These are phyloP conservation scores for Coregonus suidteri DNA, from an alignment of 2,797 vertebrate genomes.

Conservation along the genomic window DNA sequence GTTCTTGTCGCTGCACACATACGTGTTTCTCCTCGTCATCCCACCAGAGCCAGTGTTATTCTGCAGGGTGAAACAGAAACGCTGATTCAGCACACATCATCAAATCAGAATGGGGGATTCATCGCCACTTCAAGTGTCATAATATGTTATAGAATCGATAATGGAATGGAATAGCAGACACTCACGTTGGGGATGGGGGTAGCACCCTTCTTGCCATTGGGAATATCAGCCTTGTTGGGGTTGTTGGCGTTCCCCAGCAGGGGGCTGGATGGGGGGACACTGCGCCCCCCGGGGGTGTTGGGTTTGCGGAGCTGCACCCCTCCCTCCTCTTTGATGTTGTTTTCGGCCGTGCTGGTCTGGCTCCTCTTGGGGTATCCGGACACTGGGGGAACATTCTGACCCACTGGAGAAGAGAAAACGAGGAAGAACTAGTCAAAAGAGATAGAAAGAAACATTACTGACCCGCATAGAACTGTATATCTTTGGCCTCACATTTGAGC, in stretches of 20 bases:
- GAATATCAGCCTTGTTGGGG: constrained; percentile 98
- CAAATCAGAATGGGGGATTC: not conserved
- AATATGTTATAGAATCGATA: too few species aligned
- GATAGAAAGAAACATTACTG: not conserved
- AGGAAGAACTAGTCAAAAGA: not conserved
- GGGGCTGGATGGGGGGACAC: constrained; percentile 86
- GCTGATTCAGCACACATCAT: not conserved
- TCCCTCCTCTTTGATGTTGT: constrained; percentile 86
- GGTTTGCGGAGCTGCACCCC: constrained; percentile 86
- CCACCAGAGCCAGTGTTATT: constrained; percentile 88
- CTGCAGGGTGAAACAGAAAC: constrained; percentile 62
- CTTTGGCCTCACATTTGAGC: not conserved
- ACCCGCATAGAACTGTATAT: not conserved
- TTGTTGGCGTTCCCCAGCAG: constrained; percentile 95
- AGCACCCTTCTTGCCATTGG: constrained; percentile 90
- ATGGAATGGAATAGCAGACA: constrained; percentile 22
- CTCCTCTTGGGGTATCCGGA: constrained; percentile 90
- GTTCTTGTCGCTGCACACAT: constrained; percentile 94
- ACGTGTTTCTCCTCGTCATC: constrained; percentile 96
- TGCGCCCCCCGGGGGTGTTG: constrained; percentile 77
- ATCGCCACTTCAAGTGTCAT: not conserved
- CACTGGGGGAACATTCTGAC: constrained; percentile 84
- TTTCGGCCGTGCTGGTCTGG: constrained; percentile 87
- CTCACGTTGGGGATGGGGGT: constrained; percentile 89
- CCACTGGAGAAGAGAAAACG: constrained; percentile 70